Conservation (phyloP, 1,140 invertebrate species). For the Bombus picipes region DNA sequence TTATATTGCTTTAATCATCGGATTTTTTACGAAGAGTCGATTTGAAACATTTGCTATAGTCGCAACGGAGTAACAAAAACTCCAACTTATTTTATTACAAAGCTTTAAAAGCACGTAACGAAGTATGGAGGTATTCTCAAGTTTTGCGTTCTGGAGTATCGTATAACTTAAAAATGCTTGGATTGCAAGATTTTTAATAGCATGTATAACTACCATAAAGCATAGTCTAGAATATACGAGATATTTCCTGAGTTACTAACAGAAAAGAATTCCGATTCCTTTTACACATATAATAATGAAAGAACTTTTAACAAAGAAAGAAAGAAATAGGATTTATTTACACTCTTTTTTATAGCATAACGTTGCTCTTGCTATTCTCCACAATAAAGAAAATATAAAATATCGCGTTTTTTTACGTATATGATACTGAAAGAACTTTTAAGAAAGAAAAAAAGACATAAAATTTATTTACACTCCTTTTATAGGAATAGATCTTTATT, state of each 20-base stretch:
- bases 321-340: background rate
- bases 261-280: background rate
- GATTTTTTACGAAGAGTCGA: background rate
- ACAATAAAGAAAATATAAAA: too few relatives aligned
- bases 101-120: background rate
- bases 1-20: background rate
- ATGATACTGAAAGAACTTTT: too few relatives aligned
- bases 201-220: background rate
- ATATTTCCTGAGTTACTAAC: background rate
- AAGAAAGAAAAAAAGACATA: too few relatives aligned
- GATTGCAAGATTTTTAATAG: background rate
- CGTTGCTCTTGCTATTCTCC: too few relatives aligned
- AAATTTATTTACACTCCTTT: too few relatives aligned
- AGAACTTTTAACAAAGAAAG: background rate
- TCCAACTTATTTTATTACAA: background rate
- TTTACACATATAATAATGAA: background rate
- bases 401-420: too few relatives aligned
- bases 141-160: background rate
- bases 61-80: background rate
- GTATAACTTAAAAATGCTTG: background rate
- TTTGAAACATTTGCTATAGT: background rate
- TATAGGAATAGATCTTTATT: too few relatives aligned
- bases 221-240: background rate
- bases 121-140: background rate
- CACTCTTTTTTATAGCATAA: background rate